A percentile compares a stretch with the other conserved stretches of the same genome.
Conservation (phyloP, 2,888 invertebrate genomes). For the Latheticus oryzae region DNA sequence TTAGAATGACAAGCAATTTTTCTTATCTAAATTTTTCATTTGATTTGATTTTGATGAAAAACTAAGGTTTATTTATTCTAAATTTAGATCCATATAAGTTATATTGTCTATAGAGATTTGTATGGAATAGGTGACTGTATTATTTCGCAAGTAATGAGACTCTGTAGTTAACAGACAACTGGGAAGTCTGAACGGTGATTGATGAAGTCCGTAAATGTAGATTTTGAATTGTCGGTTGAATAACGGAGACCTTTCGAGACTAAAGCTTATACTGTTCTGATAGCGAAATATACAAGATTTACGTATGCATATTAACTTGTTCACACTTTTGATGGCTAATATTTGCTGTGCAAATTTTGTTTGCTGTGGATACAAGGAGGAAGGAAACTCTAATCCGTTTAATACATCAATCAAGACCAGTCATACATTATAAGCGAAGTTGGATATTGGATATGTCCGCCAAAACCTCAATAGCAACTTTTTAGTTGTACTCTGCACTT, state of each 20-base stretch:
- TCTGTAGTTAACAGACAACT: slow-evolving; percentile 57
- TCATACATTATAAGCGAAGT: slow-evolving; percentile 55
- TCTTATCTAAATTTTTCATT: slow-evolving; percentile 45
- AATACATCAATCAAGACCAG: slow-evolving; percentile 58
- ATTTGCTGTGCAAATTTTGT: slow-evolving; percentile 59
- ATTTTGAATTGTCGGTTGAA: slow-evolving; percentile 54
- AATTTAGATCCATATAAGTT: slow-evolving; percentile 31
- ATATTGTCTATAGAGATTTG: slow-evolving; percentile 37
- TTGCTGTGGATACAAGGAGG: slow-evolving; percentile 46
- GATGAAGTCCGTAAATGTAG: slow-evolving; percentile 58
- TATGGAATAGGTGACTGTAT: slow-evolving; percentile 42
- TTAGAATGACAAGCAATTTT: slow-evolving; percentile 47
- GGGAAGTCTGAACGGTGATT: slow-evolving; percentile 57
- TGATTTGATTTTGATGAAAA: slow-evolving; percentile 32
- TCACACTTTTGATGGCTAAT: slow-evolving; percentile 57
- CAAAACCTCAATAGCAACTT: slow-evolving; percentile 37
- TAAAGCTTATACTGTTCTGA: slow-evolving; percentile 37
- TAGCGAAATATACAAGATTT: slow-evolving; percentile 47
- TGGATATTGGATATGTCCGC: slow-evolving; percentile 45
- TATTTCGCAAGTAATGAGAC: slow-evolving; percentile 55
- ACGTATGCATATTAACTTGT: slow-evolving; percentile 54
- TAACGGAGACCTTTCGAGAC: slow-evolving; percentile 44
- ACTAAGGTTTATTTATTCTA: slow-evolving; percentile 31
- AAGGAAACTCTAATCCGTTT: slow-evolving; percentile 44
- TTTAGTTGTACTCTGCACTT: slow-evolving; percentile 44